Evolutionary conservation across 2,113 vertebrate genomes (phyloP).

Genomic region (Coracopsis vasa): DNA sequence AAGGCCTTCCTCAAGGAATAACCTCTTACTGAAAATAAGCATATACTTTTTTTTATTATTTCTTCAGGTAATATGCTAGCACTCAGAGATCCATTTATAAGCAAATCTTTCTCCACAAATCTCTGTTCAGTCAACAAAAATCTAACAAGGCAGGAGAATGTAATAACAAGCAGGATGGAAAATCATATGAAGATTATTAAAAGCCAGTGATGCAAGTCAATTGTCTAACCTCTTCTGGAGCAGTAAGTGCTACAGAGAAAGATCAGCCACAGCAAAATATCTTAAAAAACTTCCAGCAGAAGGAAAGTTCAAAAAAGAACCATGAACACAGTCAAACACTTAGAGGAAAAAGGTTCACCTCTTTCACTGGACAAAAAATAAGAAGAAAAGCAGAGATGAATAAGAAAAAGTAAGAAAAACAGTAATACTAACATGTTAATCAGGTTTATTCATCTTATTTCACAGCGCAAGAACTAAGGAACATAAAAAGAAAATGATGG

Average conservation of each 20-base stretch:
- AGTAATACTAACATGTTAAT: not conserved
- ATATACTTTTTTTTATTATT: not conserved
- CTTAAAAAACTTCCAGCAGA: not conserved
- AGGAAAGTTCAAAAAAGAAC: not conserved
- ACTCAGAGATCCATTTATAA: not conserved
- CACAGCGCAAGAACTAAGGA: not conserved
- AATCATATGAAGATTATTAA: not conserved
- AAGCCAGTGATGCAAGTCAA: not conserved
- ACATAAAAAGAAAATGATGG: not conserved
- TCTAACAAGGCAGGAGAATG: not conserved
- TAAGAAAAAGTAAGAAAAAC: not conserved
- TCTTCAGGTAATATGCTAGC: not conserved
- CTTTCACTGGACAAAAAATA: not conserved
- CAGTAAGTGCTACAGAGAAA: fast-evolving
- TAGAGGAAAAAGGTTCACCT: not conserved
- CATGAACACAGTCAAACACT: not conserved
- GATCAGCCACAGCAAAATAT: not conserved
- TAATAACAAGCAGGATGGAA: not conserved
- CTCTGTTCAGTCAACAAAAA: not conserved
- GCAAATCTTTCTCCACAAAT: not conserved
- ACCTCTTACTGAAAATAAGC: not conserved
- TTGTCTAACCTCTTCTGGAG: not conserved
- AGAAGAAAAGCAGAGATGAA: not conserved
- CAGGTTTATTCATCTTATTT: not conserved
- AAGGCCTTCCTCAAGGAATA: not conserved